These are phyloP conservation scores for Enoplosus armatus DNA, from an alignment of 2,797 vertebrate genomes.

Conservation along the genomic window DNA sequence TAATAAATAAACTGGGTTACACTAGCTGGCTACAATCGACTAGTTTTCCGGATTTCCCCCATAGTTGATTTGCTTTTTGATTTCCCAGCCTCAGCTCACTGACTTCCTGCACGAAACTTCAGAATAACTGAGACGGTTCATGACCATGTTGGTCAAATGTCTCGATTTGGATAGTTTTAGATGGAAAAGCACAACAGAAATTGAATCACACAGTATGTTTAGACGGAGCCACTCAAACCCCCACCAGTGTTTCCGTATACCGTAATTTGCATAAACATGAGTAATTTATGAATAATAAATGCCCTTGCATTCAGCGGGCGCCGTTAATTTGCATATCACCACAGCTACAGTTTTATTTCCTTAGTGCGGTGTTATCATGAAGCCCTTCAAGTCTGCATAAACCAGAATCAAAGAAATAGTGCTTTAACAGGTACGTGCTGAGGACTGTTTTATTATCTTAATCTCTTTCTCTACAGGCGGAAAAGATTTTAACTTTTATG, in stretches of 20 bases:
- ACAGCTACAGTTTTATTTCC: slow-evolving; percentile 92
- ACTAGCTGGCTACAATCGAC: background rate
- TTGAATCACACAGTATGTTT: slow-evolving; percentile 73
- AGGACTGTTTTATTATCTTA: slow-evolving; percentile 68
- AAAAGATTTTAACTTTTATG: slow-evolving; percentile 54
- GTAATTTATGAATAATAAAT: slow-evolving; percentile 99
- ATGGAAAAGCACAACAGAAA: slow-evolving; percentile 39
- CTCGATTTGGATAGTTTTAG: slow-evolving; percentile 28
- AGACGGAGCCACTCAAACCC: slow-evolving; percentile 77
- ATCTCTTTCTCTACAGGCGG: slow-evolving; percentile 55
- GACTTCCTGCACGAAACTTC: slow-evolving; percentile 20
- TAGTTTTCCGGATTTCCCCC: background rate
- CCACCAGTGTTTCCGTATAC: slow-evolving; percentile 78
- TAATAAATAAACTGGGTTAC: background rate
- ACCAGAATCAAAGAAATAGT: slow-evolving; percentile 82
- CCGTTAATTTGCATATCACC: slow-evolving; percentile 95
- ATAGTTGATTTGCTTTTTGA: background rate
- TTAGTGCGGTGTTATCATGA: slow-evolving; percentile 85
- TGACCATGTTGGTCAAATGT: slow-evolving; percentile 36
- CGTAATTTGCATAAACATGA: slow-evolving; percentile 96
- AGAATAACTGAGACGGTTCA: background rate
- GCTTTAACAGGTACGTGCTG: slow-evolving; percentile 84
- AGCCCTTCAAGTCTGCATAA: slow-evolving; percentile 90
- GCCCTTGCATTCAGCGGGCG: slow-evolving; percentile 91
- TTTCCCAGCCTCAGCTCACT: background rate